phyloP scores from a whole-genome alignment of 2,888 invertebrate species.

The Eugnorisma glareosa region DNA sequence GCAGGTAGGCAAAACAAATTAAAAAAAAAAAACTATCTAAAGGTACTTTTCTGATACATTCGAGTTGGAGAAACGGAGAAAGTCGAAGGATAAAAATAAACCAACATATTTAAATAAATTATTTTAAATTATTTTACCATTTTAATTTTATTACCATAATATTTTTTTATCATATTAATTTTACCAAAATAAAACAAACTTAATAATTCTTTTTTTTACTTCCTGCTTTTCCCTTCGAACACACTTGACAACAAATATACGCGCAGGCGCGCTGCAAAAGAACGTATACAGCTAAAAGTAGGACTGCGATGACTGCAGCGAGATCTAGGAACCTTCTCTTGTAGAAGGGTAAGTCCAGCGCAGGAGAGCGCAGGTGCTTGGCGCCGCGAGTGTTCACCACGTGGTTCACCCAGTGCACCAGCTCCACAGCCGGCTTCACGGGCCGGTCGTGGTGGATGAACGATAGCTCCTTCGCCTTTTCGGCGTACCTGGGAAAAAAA shows the following conservation, averaged over 20 bases:
- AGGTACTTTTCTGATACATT: too few species aligned
- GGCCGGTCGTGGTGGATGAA: conserved; percentile 79
- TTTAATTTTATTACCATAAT: too few species aligned
- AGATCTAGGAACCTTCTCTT: conserved; percentile 74
- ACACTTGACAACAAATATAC: conserved; percentile 10
- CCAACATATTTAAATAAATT: too few species aligned
- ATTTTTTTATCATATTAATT: background rate
- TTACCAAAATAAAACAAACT: background rate
- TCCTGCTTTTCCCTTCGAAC: conserved; percentile 8
- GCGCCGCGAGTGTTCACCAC: conserved; percentile 89
- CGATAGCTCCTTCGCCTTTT: conserved; percentile 64
- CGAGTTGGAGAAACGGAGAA: too few species aligned
- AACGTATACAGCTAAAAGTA: conserved; percentile 7
- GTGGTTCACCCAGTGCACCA: conserved; percentile 92
- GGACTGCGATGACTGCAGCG: conserved; percentile 17
- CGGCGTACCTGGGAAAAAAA: conserved; percentile 61
- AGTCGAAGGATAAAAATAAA: too few species aligned
- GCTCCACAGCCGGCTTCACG: conserved; percentile 88
- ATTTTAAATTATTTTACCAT: too few species aligned
- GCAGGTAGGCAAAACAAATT: too few species aligned
- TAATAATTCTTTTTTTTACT: conserved; percentile 29
- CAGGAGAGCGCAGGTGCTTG: conserved; percentile 78
- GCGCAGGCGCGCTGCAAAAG: conserved; percentile 25
- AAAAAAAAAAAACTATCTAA: too few species aligned
- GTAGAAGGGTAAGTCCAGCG: conserved; percentile 64